Base-by-base conservation (phyloP, 2,888 invertebrate species). In the Mamestra brassicae region DNA sequence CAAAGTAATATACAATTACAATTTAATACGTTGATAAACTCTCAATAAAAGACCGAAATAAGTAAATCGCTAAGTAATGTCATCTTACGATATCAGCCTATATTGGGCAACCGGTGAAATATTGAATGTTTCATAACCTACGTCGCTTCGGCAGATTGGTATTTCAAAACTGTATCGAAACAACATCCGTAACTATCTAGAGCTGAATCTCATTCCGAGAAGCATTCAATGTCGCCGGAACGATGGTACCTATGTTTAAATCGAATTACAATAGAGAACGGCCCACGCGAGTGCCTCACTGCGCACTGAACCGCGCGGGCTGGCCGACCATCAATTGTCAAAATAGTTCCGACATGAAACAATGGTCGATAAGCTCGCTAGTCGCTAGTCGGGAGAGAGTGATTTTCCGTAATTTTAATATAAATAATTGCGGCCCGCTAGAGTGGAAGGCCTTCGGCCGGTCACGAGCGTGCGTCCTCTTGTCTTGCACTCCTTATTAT, bases 381-480 rank as follows among this genome's bases (percentile, higher is more conserved):
- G 85, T 82, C 85, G 84, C 81, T 84, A 87, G 85, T 83, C 85
- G 84, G 87, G 91, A 92, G 92, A 93, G 92, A 92, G 93, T 91
- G 92, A 91, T 93, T 94, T 94, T 92, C 92, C 91, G 89, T 92
- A 93, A 93, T 92, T 93, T 92, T 90, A 93, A 93, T 92, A 92
- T 91, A 92, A 93, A 92, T 93, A 93, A 94, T 92, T 92, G 92
- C 89, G 89, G 89, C 86, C 91, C 89, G 90, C 90, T 92, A 90
- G 88, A 92, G 87, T 89, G 90, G 92, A 93, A 92, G 93, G 92
- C 92, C 92, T 90, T 88, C 86, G 88, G 88, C 89, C 81, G 90
- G 92, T 93, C 93, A 94, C 94, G 93, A 92, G 86, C 89, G 88
- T 89, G 90, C 90, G 88, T 92, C 91, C 89, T 90, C 89, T 89